A percentile compares a stretch with the other conserved stretches of the same genome.
Evolutionary conservation across 2,113 vertebrate species (phyloP).

Genomic region (Archocentrus centrarchus): DNA sequence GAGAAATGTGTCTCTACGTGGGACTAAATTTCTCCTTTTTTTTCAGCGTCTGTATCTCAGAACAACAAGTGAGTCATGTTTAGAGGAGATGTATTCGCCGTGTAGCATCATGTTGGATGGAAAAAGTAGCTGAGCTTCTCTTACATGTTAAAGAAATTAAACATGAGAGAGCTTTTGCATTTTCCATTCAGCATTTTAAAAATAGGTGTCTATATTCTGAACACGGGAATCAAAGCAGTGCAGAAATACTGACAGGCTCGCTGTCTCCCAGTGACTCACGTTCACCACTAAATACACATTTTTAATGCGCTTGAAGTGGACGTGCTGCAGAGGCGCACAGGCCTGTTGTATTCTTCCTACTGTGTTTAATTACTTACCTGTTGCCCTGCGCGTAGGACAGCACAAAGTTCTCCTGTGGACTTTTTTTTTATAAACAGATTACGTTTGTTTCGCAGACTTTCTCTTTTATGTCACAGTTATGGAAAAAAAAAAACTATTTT

Average conservation of each 20-base stretch:
- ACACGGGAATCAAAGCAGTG: neutral
- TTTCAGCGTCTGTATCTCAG: neutral
- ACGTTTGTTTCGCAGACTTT: neutral
- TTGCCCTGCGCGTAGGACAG: neutral
- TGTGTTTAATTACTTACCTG: neutral
- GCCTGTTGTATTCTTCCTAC: neutral
- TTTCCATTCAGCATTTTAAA: slow-evolving; percentile 3
- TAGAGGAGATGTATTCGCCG: neutral
- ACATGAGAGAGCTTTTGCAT: neutral
- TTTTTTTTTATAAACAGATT: neutral
- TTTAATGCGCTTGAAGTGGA: neutral
- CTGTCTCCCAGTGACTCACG: neutral
- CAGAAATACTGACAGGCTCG: neutral
- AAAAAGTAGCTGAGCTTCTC: neutral
- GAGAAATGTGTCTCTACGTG: neutral
- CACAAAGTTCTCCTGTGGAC: neutral
- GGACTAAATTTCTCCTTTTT: neutral
- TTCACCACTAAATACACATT: neutral
- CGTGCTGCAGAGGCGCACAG: neutral
- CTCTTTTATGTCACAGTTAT: neutral
- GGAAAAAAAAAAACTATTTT: no score
- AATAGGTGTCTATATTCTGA: neutral
- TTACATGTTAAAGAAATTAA: neutral
- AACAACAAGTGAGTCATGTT: neutral
- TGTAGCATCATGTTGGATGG: neutral